Conservation (phyloP, 2,888 invertebrate genomes). For the Tyria jacobaeae region DNA sequence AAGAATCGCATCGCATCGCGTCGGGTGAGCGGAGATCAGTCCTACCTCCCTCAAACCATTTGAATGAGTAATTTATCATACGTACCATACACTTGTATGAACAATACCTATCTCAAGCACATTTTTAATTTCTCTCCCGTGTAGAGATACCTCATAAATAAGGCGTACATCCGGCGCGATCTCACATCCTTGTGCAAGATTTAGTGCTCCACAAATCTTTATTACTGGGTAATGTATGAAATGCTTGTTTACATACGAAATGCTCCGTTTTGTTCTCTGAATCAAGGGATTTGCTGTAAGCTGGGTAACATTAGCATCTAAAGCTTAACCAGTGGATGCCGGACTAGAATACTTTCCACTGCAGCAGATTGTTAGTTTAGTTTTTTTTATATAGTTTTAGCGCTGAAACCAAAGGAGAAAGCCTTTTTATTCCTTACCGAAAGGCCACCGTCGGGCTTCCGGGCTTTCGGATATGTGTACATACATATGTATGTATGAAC, state of each 20-base stretch:
- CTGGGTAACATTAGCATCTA: not conserved
- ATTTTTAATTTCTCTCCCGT: conserved; percentile 13
- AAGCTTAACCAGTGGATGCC: not conserved
- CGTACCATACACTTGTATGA: not conserved
- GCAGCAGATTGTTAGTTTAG: no score
- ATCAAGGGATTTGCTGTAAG: not conserved
- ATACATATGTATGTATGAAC: no score
- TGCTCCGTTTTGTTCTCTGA: not conserved
- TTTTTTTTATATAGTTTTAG: no score
- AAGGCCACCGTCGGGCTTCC: no score
- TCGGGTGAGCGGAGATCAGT: not conserved
- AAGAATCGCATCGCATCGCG: no score
- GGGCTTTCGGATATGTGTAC: no score
- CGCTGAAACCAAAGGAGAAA: no score
- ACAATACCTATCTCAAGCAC: conserved; percentile 1
- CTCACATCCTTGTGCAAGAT: conserved; percentile 29
- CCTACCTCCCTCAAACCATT: not conserved
- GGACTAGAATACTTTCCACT: not conserved
- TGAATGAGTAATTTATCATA: not conserved
- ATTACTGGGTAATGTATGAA: conserved; percentile 18
- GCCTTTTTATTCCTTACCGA: no score
- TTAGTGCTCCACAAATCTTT: conserved; percentile 31
- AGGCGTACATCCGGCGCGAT: conserved; percentile 13
- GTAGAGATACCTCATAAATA: conserved; percentile 14
- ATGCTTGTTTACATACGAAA: conserved; percentile 4